Evolutionary conservation across 2,888 invertebrate species (phyloP), one percentile per base, ranked within the genome.

Genomic region (Amphimallon solstitiale): DNA sequence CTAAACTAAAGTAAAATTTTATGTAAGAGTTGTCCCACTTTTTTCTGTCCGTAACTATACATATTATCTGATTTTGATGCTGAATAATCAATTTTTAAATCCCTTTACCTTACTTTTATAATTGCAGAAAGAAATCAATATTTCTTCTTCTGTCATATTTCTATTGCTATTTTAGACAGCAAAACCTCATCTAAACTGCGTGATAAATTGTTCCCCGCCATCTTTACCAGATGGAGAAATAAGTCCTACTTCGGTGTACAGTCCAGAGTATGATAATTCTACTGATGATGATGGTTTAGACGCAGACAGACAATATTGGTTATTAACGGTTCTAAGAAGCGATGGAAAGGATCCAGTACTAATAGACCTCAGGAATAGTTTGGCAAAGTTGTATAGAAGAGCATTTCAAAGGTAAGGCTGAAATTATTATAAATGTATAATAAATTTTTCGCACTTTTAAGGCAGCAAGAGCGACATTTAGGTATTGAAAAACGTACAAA

Each of bases 391-490:
- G 29, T 94, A 94, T 82, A 90, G 90, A 74, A 89, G 90, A 67
- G 94, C 94, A 6, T 94, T 94, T 79, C 86, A 91, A 68, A 89
- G 93, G 91, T 90, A 81, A 21, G 14, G 5, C 17, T 48, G 7
- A n/a, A 19, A 29, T 4, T 10, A 14, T 29, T 19, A 51, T 23
- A 4, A 21, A 59, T n/a, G n/a, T n/a, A n/a, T n/a, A n/a, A n/a
- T n/a, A 12, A 59, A 23, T 23, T 5, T 49, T 49, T 48, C 12
- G 5, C 12, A 14, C 21, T 46, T 29, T 76, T 59, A 81, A 91
- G 92, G 73, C 94, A 94, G 78, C 94, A 94, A 82, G 91, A 92
- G 76, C 86, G 86, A 64, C 94, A 94, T 79, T 85, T 94, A 59
- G 93, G 93, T 6, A 89, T 92, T 66, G 85, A 71, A 40, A 67